Base-by-base conservation (phyloP, 2,888 invertebrate genomes). In the Tenthredo mesomela region DNA sequence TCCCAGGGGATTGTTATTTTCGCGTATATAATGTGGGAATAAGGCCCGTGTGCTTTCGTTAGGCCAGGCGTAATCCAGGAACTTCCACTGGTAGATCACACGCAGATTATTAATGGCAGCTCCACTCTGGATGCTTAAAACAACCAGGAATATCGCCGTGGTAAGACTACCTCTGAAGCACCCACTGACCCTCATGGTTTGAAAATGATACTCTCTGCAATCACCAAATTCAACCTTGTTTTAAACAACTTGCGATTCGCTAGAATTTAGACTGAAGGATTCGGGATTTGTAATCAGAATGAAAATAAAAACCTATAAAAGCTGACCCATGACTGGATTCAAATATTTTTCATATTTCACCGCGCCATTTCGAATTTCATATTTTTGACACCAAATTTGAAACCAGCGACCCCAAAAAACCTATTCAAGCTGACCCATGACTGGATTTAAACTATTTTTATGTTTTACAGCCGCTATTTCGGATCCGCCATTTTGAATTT, bases 1-100 rank as follows among this genome's bases (percentile, higher is more conserved):
- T 0, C 97, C 97, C 91, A 97, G 95, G 0, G 97, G 97, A 33
- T 97, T 94, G 87, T 96, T 96, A 25, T 96, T 96, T 82, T 94
- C 93, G 90, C 94, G 94, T 21, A 88, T 89, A 85, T 92, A 91
- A 84, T 89, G 87, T 2, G 93, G 92, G 86, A 92, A 94, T 0
- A 90, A 86, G 21, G 86, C 85, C 84, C 95, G 93, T 4, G 94
- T 95, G 7, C 95, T 95, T 1, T 94, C 93, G 47, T 91, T 94
- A 3, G 95, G 94, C 93, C 95, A 97, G n/a, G 73, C 70, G 91
- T 95, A 97, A 91, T 97, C 96, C 82, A 97, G 93, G 92, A 96
- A 95, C 88, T 95, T 96, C 97, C 97, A 97, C 90, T 96, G 95
- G 92, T 95, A 96, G 77, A 95, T 94, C 77, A 96, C 95, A 88